Percentiles rank a stretch among this genome's conserved stretches.
These are phyloP conservation scores for Brachyrhaphis roseni DNA, from an alignment of 2,797 vertebrate species.

Conservation along the genomic window DNA sequence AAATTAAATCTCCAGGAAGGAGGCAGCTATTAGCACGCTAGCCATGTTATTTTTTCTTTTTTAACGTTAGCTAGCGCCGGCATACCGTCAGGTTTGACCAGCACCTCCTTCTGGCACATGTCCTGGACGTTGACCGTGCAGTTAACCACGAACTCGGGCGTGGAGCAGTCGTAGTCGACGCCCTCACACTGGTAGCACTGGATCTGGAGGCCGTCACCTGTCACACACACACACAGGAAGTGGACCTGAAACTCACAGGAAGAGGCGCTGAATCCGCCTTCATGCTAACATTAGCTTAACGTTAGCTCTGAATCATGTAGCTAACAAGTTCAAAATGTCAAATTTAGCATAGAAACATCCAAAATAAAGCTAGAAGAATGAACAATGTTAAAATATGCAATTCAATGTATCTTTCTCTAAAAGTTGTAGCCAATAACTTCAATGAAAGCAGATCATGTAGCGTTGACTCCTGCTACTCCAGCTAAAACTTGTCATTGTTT, in stretches of 20 bases:
- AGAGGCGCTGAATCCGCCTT: background rate
- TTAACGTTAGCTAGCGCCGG: too few relatives aligned
- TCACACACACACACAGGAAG: background rate
- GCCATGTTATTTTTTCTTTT: background rate
- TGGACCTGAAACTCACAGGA: too few relatives aligned
- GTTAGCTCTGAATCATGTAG: background rate
- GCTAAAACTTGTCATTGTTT: background rate
- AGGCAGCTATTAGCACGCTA: background rate
- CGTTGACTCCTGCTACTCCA: background rate
- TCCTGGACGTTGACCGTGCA: conserved; percentile 98
- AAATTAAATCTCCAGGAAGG: background rate
- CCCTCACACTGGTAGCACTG: conserved; percentile 99
- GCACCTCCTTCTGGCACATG: conserved; percentile 97
- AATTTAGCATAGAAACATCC: background rate
- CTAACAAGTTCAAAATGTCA: background rate
- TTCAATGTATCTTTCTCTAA: background rate
- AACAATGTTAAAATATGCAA: background rate
- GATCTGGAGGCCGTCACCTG: conserved; percentile 91
- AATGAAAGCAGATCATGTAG: background rate
- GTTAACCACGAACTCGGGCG: conserved; percentile 94
- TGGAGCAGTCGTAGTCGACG: conserved; percentile 94
- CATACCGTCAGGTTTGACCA: conserved; percentile 93
- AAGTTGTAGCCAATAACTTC: background rate
- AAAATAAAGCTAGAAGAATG: background rate
- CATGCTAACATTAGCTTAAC: background rate